Evolutionary conservation across 2,888 invertebrate species (phyloP).

Genomic region (Acleris emargana): DNA sequence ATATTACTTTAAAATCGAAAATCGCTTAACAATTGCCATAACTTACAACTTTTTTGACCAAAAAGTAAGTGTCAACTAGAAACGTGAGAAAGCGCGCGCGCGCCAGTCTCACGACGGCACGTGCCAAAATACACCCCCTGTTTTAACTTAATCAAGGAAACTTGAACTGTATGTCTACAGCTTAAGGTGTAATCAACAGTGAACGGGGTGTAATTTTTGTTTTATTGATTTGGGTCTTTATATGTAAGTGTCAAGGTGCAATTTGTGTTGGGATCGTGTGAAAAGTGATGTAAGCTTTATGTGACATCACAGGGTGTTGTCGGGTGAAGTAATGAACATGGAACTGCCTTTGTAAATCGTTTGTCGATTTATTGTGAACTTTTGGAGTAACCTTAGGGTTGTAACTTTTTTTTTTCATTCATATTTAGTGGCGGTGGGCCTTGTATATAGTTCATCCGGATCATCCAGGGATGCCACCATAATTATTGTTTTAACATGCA

Average conservation of each 20-base stretch:
- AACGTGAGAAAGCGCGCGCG: constrained; percentile 62
- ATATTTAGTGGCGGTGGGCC: not conserved
- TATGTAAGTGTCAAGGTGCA: too few species aligned
- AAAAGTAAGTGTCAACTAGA: constrained; percentile 20
- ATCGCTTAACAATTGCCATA: not conserved
- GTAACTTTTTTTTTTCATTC: not conserved
- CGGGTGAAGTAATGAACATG: not conserved
- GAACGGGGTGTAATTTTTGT: not conserved
- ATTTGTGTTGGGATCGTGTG: too few species aligned
- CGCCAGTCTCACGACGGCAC: constrained; percentile 59
- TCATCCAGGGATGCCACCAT: not conserved
- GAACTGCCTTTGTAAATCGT: not conserved
- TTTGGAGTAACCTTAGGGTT: not conserved
- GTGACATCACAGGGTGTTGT: not conserved
- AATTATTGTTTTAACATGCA: not conserved
- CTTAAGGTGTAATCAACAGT: not conserved
- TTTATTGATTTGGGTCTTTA: too few species aligned
- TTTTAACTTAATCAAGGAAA: constrained; percentile 3
- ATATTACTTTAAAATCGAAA: not conserved
- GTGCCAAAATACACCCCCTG: constrained; percentile 21
- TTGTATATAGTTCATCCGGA: too few species aligned
- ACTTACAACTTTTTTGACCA: not conserved
- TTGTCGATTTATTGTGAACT: not conserved
- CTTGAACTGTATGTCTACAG: not conserved
- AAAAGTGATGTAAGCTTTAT: not conserved